phyloP scores from a whole-genome alignment of 1,140 invertebrate species.

The Coelopa frigida region DNA sequence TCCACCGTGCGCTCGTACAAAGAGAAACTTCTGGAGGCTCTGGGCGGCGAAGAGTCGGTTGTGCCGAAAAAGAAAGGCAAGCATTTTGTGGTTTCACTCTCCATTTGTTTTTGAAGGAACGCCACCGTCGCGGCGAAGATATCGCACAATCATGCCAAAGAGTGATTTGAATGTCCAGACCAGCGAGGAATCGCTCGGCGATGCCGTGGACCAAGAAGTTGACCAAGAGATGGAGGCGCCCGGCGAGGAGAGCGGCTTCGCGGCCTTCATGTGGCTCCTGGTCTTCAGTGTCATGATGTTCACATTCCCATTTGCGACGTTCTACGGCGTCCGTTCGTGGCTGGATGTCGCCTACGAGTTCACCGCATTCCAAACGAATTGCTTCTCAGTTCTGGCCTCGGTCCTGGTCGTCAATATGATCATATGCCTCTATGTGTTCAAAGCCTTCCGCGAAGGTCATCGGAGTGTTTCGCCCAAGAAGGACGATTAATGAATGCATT shows the following conservation, averaged over 20 bases:
- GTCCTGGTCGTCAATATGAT: slow-evolving; percentile 73
- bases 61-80: slow-evolving; percentile 9
- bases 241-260: slow-evolving; percentile 19
- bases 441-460: slow-evolving; percentile 56
- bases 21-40: slow-evolving; percentile 47
- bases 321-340: slow-evolving; percentile 59
- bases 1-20: slow-evolving; percentile 60
- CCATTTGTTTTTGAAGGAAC: too few species aligned
- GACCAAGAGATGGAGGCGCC: too few species aligned
- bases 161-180: too few species aligned
- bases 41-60: slow-evolving; percentile 13
- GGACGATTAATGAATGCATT: slow-evolving; percentile 21
- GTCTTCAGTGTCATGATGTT: slow-evolving; percentile 79
- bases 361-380: slow-evolving; percentile 56
- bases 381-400: slow-evolving; percentile 64
- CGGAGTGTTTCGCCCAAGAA: slow-evolving; percentile 28
- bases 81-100: background rate
- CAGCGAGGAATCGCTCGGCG: too few species aligned
- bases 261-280: slow-evolving; percentile 58
- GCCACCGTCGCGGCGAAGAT: background rate
- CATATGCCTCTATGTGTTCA: slow-evolving; percentile 67
- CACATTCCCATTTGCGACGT: slow-evolving; percentile 67
- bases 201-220: background rate
- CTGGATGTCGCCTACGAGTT: slow-evolving; percentile 56
- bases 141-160: background rate